phyloP scores from a whole-genome alignment of 2,888 invertebrate species.

The Idaea straminata region DNA sequence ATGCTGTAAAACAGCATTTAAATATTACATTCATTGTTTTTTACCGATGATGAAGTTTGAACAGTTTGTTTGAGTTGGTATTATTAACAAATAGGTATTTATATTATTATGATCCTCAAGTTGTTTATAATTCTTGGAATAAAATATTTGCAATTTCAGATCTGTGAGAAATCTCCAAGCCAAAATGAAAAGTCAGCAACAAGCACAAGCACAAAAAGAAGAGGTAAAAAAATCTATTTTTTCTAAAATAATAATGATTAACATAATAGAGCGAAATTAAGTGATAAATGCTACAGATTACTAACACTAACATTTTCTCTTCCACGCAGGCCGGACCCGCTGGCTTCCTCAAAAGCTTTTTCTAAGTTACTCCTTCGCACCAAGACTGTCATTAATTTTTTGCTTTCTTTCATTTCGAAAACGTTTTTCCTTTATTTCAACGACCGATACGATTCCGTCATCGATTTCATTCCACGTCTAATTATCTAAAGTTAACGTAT shows the following conservation, averaged over 20 bases:
- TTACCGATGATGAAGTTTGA: no score
- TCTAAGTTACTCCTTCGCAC: constrained; percentile 84
- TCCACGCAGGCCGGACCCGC: constrained; percentile 91
- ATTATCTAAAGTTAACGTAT: constrained; percentile 59
- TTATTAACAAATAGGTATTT: no score
- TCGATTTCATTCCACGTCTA: constrained; percentile 66
- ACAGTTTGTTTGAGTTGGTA: no score
- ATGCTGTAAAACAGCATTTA: no score
- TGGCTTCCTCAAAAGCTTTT: constrained; percentile 97
- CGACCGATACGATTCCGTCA: constrained; percentile 58
- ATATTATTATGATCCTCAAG: not conserved
- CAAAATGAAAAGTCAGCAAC: constrained; percentile 92
- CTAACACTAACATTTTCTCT: constrained; percentile 50
- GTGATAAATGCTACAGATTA: constrained; percentile 12
- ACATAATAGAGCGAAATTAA: not conserved
- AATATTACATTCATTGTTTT: no score
- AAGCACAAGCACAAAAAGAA: constrained; percentile 87
- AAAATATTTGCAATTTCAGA: constrained; percentile 74
- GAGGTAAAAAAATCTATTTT: constrained; percentile 76
- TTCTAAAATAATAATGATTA: constrained; percentile 10
- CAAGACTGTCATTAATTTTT: constrained; percentile 77
- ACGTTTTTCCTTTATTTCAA: constrained; percentile 51
- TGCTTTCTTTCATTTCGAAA: constrained; percentile 59
- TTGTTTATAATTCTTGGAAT: not conserved
- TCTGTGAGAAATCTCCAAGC: constrained; percentile 94